Conservation (phyloP, 2,888 invertebrate species). For the Drosophila pseudotakahashii region DNA sequence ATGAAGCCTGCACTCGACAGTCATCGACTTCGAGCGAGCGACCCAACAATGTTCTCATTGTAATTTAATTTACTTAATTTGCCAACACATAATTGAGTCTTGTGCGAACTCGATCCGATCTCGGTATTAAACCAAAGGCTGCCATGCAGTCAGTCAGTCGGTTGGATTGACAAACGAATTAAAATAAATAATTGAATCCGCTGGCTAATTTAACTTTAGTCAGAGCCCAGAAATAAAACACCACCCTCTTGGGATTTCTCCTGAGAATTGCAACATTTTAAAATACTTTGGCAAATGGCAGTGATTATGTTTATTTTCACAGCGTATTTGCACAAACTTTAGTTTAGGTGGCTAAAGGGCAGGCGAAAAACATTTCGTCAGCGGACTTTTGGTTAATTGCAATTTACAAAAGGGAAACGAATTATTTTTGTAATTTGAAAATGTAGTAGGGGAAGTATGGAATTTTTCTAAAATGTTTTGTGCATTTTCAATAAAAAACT, state of each 20-base stretch:
- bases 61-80: constrained; percentile 79
- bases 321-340: constrained; percentile 38
- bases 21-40: constrained; percentile 19
- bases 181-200: constrained; percentile 59
- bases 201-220: constrained; percentile 24
- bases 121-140: constrained; percentile 35
- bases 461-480: too few relatives aligned
- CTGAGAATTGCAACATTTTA: constrained; percentile 63
- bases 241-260: constrained; percentile 11
- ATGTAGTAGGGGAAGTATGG: too few relatives aligned
- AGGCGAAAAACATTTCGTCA: constrained; percentile 28
- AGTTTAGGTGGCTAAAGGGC: too few relatives aligned
- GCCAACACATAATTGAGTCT: constrained; percentile 54
- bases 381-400: constrained; percentile 24
- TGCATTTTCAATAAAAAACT: too few relatives aligned
- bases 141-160: constrained; percentile 39
- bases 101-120: constrained; percentile 31
- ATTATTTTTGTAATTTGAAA: too few relatives aligned
- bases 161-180: constrained; percentile 63
- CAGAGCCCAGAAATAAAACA: constrained; percentile 26
- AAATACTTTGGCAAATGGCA: constrained; percentile 28
- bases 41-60: constrained; percentile 68
- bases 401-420: background rate
- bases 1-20: constrained; percentile 72
- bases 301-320: constrained; percentile 43